phyloP scores from a whole-genome alignment of 2,113 vertebrate genomes.

The Heterotilapia buettikoferi region DNA sequence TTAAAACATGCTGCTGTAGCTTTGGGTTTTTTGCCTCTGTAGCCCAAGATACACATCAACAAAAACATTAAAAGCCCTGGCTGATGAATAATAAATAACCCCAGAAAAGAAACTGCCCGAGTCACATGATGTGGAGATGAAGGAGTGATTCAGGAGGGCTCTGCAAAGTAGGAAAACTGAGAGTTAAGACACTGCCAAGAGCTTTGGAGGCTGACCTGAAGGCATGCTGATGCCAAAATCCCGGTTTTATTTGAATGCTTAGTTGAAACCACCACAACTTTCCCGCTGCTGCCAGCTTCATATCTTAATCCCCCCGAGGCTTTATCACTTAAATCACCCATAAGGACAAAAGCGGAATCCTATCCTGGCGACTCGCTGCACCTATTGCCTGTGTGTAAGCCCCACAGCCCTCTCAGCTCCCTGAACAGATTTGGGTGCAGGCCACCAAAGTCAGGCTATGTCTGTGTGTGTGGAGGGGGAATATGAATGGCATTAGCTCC shows the following conservation, averaged over 20 bases:
- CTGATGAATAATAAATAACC: constrained; percentile 13
- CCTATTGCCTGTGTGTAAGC: not conserved
- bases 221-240: not conserved
- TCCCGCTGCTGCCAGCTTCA: not conserved
- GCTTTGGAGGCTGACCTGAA: constrained; percentile 20
- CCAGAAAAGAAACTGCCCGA: not conserved
- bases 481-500: constrained; percentile 43
- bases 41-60: not conserved
- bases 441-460: constrained; percentile 7
- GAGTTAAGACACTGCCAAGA: constrained; percentile 14
- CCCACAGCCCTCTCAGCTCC: constrained; percentile 4
- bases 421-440: constrained; percentile 26
- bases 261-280: not conserved
- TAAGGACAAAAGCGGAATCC: not conserved
- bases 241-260: constrained; percentile 1
- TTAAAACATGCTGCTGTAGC: not conserved
- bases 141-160: not conserved
- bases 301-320: not conserved
- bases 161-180: not conserved
- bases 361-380: not conserved
- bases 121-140: not conserved
- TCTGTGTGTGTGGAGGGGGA: not conserved
- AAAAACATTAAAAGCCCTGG: not conserved
- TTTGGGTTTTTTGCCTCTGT: not conserved
- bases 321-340: constrained; percentile 30